phyloP scores from a whole-genome alignment of 2,888 invertebrate species.

The Graphium colonna region DNA sequence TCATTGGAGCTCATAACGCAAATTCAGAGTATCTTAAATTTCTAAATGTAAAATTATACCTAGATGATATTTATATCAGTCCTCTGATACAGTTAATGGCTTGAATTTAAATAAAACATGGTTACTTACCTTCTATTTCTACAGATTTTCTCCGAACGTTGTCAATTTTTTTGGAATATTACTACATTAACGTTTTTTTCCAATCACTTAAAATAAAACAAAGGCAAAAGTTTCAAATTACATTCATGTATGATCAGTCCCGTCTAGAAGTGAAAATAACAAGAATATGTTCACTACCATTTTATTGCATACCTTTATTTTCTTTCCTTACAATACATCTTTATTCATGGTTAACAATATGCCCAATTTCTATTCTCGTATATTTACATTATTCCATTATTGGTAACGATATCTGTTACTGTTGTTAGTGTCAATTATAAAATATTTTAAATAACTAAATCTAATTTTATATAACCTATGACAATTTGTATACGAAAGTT shows the following conservation, averaged over 20 bases:
- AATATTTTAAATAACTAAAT: constrained; percentile 63
- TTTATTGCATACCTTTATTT: constrained; percentile 67
- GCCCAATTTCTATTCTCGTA: constrained; percentile 50
- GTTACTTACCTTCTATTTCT: neutral
- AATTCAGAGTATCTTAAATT: neutral
- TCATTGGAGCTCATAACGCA: no score
- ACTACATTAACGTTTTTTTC: no score
- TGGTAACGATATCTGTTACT: constrained; percentile 65
- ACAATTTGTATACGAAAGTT: constrained; percentile 71
- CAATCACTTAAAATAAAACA: no score
- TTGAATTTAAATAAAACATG: neutral
- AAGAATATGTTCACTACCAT: constrained; percentile 48
- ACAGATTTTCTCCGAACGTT: neutral
- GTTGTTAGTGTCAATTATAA: constrained; percentile 46
- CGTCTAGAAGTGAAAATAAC: constrained; percentile 35
- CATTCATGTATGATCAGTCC: neutral
- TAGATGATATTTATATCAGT: neutral
- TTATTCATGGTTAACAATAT: constrained; percentile 38
- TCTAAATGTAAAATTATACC: neutral
- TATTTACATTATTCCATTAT: constrained; percentile 49
- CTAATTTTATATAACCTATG: constrained; percentile 50
- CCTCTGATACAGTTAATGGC: neutral
- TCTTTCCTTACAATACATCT: constrained; percentile 51
- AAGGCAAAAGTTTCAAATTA: no score
- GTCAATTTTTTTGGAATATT: neutral